Evolutionary conservation across 2,113 vertebrate species (phyloP), one percentile per base, ranked within the genome.

Genomic region (Cololabis saira): DNA sequence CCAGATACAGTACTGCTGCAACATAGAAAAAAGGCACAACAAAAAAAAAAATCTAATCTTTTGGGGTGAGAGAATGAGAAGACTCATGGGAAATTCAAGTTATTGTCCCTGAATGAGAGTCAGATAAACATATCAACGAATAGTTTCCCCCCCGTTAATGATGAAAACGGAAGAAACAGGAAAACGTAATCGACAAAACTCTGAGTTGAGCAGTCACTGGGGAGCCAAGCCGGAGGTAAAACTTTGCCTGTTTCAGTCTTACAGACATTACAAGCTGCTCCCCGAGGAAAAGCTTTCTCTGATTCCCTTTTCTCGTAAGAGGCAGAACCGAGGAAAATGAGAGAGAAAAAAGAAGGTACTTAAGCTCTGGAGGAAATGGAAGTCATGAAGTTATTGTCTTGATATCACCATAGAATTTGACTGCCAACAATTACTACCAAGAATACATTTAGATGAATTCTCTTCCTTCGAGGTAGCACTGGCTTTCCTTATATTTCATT

Each of bases 171-270:
- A 45, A 73, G 76, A 84, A 82, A 84, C 24, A 65, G 71, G 58
- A 53, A 30, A 69, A 77, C 76, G 73, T 75, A 80, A 89, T 89
- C 4, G 74, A 82, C 54, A 71, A 49, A 33, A 62, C 66, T 74
- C 49, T 52, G 65, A 80, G 79, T 72, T 30, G 61, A 80, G 69
- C 62, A 59, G 67, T 66, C 83, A 48, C 74, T 12, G 18, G 76
- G 83, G 81, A 81, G 40, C 37, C 1, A 16, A 73, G 75, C 73
- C 16, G n/a, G 65, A 71, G 83, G 79, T 82, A 60, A 80, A 78
- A 80, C 73, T 69, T 81, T 73, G 61, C 65, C 76, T 55, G 66
- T 80, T 87, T 86, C 76, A 79, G 77, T 90, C 83, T 78, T 56
- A 68, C 70, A 74, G 74, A 80, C 80, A 78, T 81, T 82, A 82